Conservation (phyloP, 1,140 invertebrate species). For the Pseudomyrmex concolor region DNA sequence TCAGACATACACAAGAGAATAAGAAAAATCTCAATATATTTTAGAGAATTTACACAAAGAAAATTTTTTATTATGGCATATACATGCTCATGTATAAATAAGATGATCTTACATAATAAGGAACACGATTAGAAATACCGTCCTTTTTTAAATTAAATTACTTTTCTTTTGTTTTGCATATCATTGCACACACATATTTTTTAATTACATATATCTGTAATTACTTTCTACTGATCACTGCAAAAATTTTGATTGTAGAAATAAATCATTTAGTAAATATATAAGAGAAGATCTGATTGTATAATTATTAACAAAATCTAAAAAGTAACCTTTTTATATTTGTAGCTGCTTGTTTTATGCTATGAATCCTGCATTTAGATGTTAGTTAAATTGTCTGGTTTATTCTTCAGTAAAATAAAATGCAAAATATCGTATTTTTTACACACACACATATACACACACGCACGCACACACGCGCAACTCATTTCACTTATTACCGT, state of each 20-base stretch:
- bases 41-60: no score
- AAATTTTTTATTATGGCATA: no score
- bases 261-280: slow-evolving; percentile 7
- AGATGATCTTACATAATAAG: no score
- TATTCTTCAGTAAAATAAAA: slow-evolving; percentile 75
- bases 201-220: not conserved
- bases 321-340: slow-evolving; percentile 11
- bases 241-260: slow-evolving; percentile 23
- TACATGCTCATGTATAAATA: no score
- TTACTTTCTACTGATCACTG: no score
- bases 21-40: no score
- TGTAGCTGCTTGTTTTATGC: slow-evolving; percentile 64
- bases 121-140: no score
- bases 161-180: not conserved
- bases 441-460: no score
- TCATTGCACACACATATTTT: not conserved
- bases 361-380: slow-evolving; percentile 67
- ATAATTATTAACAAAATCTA: not conserved
- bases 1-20: no score
- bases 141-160: slow-evolving; percentile 2
- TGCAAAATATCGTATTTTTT: slow-evolving; percentile 74
- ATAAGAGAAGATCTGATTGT: not conserved
- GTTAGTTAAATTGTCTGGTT: slow-evolving; percentile 44
- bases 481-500: slow-evolving; percentile 72
- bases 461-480: not conserved